These are phyloP conservation scores for Eilema griseolum DNA, from an alignment of 2,888 invertebrate species.

Conservation along the genomic window DNA sequence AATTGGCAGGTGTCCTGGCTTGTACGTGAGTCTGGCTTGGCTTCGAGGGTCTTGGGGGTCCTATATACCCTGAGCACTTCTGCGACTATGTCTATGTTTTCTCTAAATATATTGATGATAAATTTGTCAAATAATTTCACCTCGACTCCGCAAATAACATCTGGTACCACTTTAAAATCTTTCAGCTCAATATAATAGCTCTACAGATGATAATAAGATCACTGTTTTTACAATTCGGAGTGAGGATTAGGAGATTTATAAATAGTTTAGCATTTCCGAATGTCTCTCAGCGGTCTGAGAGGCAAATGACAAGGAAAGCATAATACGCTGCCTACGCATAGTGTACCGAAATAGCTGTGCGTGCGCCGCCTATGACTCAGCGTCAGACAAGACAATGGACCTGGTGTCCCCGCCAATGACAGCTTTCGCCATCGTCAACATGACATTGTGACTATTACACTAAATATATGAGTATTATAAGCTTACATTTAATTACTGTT, in stretches of 20 bases:
- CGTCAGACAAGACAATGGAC: slow-evolving; percentile 72
- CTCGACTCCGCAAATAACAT: background rate
- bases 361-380: slow-evolving; percentile 82
- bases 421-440: slow-evolving; percentile 72
- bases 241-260: slow-evolving; percentile 28
- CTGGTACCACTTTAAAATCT: background rate
- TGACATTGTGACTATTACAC: slow-evolving; percentile 50
- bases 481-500: background rate
- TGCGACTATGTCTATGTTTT: no score
- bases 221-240: slow-evolving; percentile 13
- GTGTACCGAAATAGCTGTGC: slow-evolving; percentile 77
- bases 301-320: slow-evolving; percentile 64
- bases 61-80: no score
- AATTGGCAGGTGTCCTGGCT: no score
- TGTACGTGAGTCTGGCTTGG: no score
- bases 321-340: slow-evolving; percentile 69
- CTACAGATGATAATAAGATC: slow-evolving; percentile 5
- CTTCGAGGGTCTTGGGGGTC: no score
- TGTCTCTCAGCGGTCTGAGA: slow-evolving; percentile 68
- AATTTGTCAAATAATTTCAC: background rate
- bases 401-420: slow-evolving; percentile 71
- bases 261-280: slow-evolving; percentile 49
- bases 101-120: background rate
- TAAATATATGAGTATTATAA: slow-evolving; percentile 20
- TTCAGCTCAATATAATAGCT: background rate